These are phyloP conservation scores for Drosophila gaucha DNA, from an alignment of 2,888 invertebrate genomes.

Conservation along the genomic window DNA sequence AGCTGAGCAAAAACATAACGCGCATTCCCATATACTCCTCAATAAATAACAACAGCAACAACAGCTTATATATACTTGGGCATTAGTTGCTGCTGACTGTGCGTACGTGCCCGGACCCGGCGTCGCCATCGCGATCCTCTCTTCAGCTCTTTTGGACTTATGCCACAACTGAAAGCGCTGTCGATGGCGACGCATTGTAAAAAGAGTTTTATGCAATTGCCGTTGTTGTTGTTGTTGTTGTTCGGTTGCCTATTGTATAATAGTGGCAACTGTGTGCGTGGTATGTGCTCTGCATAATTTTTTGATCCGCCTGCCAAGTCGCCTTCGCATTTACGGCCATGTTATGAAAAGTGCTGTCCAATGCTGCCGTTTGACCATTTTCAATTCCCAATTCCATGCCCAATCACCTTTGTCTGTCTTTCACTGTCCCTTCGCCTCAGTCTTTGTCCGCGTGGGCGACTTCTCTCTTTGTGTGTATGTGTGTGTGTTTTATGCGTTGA, in stretches of 20 bases:
- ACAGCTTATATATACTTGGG: slow-evolving; percentile 48
- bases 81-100: slow-evolving; percentile 62
- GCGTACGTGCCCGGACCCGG: slow-evolving; percentile 75
- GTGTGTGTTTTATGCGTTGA: slow-evolving; percentile 71
- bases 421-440: slow-evolving; percentile 3
- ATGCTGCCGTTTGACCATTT: slow-evolving; percentile 60
- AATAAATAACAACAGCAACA: slow-evolving; percentile 70
- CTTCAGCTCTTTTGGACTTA: slow-evolving; percentile 46
- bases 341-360: slow-evolving; percentile 48
- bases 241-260: slow-evolving; percentile 69
- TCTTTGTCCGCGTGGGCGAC: slow-evolving; percentile 52
- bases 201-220: slow-evolving; percentile 74
- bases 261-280: slow-evolving; percentile 56
- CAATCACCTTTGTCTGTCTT: slow-evolving; percentile 44
- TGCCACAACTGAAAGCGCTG: slow-evolving; percentile 46
- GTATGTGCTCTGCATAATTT: slow-evolving; percentile 81
- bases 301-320: slow-evolving; percentile 61
- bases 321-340: slow-evolving; percentile 34
- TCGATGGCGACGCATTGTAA: slow-evolving; percentile 59
- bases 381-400: slow-evolving; percentile 50
- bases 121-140: slow-evolving; percentile 66
- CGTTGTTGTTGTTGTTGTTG: slow-evolving; percentile 30
- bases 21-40: slow-evolving; percentile 50
- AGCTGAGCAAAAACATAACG: slow-evolving; percentile 50
- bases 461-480: slow-evolving; percentile 17